A percentile compares a stretch with the other conserved stretches of the same genome.
These are phyloP conservation scores for Salvator merianae DNA, from an alignment of 2,113 vertebrate genomes.

Conservation along the genomic window DNA sequence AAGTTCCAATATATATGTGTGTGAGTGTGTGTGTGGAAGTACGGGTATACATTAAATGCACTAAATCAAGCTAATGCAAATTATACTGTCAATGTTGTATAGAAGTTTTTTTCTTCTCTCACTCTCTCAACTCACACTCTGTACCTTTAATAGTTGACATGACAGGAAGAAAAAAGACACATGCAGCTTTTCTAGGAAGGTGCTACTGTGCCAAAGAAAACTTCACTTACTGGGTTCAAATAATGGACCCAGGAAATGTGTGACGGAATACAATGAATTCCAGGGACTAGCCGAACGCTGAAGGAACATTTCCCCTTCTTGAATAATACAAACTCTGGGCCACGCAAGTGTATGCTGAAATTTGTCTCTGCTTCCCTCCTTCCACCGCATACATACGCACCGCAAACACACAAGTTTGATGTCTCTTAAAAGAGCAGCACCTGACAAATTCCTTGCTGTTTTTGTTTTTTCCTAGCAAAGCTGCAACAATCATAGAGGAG, in stretches of 20 bases:
- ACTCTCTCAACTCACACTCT: background rate
- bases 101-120: background rate
- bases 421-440: background rate
- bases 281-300: background rate
- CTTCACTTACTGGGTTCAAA: background rate
- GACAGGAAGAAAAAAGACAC: background rate
- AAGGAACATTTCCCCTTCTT: background rate
- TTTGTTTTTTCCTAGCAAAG: conserved; percentile 43
- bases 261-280: background rate
- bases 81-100: accelerated
- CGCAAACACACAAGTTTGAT: accelerated
- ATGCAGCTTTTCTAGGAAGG: background rate
- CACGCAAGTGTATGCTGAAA: background rate
- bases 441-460: background rate
- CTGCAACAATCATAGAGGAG: conserved; percentile 35
- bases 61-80: background rate
- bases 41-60: background rate
- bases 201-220: background rate
- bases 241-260: background rate
- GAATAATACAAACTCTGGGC: background rate
- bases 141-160: background rate
- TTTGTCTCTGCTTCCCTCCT: background rate
- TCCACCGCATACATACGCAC: background rate
- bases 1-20: background rate
- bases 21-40: background rate